Conservation (phyloP, 2,888 invertebrate species). For the Drosophila nr. perissopoda region DNA sequence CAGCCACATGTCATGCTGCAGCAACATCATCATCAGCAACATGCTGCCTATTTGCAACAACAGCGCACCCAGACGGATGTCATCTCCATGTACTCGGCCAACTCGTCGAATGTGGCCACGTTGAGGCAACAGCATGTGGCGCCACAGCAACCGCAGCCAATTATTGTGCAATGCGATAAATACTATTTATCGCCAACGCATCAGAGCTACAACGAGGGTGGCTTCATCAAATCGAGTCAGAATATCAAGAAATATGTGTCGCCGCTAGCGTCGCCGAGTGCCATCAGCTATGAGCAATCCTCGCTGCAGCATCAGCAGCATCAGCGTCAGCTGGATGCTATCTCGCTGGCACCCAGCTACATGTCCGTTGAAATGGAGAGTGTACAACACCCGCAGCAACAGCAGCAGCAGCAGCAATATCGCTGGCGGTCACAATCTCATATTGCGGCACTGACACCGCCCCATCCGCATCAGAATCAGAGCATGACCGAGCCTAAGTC, state of each 20-base stretch:
- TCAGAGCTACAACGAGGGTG: conserved; percentile 82
- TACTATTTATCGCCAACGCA: conserved; percentile 84
- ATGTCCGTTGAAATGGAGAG: conserved; percentile 71
- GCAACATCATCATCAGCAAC: conserved; percentile 45
- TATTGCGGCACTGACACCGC: conserved; percentile 70
- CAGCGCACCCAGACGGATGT: conserved; percentile 58
- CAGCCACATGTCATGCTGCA: conserved; percentile 49
- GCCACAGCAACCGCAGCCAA: conserved; percentile 76
- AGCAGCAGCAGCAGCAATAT: conserved; percentile 60
- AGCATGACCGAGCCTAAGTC: conserved; percentile 69
- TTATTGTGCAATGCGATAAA: conserved; percentile 83
- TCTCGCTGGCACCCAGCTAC: conserved; percentile 81
- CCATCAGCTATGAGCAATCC: conserved; percentile 63
- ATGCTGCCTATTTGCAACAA: conserved; percentile 37
- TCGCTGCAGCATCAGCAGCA: conserved; percentile 48
- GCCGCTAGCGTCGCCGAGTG: conserved; percentile 77
- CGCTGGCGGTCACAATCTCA: conserved; percentile 81
- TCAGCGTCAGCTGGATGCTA: conserved; percentile 73
- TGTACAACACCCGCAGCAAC: conserved; percentile 50
- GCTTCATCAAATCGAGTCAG: conserved; percentile 84
- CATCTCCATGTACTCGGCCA: conserved; percentile 79
- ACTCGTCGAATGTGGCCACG: conserved; percentile 82
- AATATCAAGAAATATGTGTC: conserved; percentile 84
- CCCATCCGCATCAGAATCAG: conserved; percentile 53
- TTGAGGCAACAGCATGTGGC: conserved; percentile 77